Conservation (phyloP, 1,140 invertebrate genomes). For the Alviniconcha marisindica region DNA sequence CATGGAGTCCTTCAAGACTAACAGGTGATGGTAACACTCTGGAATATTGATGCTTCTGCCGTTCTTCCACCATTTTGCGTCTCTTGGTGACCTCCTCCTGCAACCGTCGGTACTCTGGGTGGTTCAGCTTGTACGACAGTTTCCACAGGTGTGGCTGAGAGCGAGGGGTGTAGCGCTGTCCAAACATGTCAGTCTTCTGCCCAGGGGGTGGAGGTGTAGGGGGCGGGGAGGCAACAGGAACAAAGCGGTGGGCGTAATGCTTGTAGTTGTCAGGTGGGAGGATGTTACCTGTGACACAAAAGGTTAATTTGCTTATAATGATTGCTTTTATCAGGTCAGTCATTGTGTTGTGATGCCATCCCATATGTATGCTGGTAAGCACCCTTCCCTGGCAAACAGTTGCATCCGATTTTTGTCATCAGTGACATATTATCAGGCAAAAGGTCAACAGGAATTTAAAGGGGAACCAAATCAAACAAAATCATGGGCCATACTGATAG, state of each 20-base stretch:
- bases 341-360: too few species aligned
- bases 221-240: constrained; percentile 55
- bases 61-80: constrained; percentile 52
- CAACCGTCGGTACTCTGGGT: constrained; percentile 67
- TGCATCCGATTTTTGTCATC: too few species aligned
- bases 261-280: constrained; percentile 73
- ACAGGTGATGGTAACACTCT: constrained; percentile 53
- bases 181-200: constrained; percentile 66
- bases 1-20: constrained; percentile 37
- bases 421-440: too few species aligned
- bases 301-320: not conserved
- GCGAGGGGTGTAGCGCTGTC: constrained; percentile 60
- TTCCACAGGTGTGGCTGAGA: constrained; percentile 69
- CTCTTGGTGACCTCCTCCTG: constrained; percentile 60
- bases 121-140: constrained; percentile 69
- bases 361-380: too few species aligned
- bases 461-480: too few species aligned
- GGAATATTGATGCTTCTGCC: constrained; percentile 42
- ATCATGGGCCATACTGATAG: too few species aligned
- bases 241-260: constrained; percentile 70
- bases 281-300: constrained; percentile 68
- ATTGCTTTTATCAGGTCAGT: too few species aligned
- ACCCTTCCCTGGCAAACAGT: too few species aligned
- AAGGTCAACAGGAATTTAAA: too few species aligned
- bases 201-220: constrained; percentile 60